Evolutionary conservation across 2,888 invertebrate genomes (phyloP).

Genomic region (Camptogramma bilineatum): DNA sequence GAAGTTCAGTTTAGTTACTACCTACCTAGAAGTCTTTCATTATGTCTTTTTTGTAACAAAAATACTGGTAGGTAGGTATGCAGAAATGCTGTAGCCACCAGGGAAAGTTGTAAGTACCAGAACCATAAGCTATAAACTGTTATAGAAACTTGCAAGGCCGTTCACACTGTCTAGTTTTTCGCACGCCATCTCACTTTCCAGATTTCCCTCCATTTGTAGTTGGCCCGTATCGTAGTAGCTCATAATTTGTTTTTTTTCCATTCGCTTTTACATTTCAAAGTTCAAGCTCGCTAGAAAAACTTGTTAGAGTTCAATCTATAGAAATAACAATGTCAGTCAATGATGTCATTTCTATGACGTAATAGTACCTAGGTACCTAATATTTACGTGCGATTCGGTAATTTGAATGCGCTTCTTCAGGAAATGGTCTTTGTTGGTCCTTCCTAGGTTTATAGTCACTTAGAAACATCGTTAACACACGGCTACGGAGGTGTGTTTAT

Average conservation of each 20-base stretch:
- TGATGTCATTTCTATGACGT: slow-evolving; percentile 15
- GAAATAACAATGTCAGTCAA: slow-evolving; percentile 5
- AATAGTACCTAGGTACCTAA: too few species aligned
- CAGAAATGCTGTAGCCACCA: slow-evolving; percentile 36
- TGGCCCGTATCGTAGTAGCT: slow-evolving; percentile 20
- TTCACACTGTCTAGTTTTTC: slow-evolving; percentile 73
- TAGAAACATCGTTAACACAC: too few species aligned
- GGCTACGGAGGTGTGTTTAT: too few species aligned
- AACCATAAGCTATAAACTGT: slow-evolving; percentile 49
- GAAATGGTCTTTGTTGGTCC: background rate
- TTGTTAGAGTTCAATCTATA: background rate
- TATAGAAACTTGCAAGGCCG: slow-evolving; percentile 69
- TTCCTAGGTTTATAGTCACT: background rate
- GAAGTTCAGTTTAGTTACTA: too few species aligned
- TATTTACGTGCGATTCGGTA: background rate
- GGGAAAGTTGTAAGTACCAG: slow-evolving; percentile 51
- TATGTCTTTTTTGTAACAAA: too few species aligned
- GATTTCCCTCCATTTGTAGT: slow-evolving; percentile 74
- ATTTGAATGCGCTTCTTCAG: background rate
- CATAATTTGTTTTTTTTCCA: slow-evolving; percentile 37
- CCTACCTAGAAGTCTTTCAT: too few species aligned
- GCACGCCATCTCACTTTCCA: slow-evolving; percentile 74
- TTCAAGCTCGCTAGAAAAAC: slow-evolving; percentile 19
- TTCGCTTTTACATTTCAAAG: slow-evolving; percentile 31
- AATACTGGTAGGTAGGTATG: slow-evolving; percentile 10